phyloP scores from a whole-genome alignment of 2,113 vertebrate genomes.

The Oreochromis tanganicae region DNA sequence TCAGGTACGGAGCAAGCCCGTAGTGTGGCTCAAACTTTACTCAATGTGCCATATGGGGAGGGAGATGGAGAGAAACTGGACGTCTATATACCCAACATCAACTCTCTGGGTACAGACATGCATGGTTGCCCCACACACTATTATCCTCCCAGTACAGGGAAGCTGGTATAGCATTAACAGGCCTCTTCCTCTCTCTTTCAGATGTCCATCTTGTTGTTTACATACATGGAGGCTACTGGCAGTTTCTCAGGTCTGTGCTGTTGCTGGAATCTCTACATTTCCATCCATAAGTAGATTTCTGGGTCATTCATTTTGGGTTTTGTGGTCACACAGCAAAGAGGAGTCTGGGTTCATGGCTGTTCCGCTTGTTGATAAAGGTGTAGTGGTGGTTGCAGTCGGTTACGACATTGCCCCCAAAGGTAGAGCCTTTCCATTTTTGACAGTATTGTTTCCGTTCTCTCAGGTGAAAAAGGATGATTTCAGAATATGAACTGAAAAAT shows the following conservation, averaged over 20 bases:
- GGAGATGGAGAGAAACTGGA: conserved; percentile 81
- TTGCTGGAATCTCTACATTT: neutral
- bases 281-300: neutral
- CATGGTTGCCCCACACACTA: neutral
- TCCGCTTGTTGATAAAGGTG: conserved; percentile 72
- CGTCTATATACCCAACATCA: conserved; percentile 77
- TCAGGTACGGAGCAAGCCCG: conserved; percentile 78
- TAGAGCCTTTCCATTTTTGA: conserved; percentile 22
- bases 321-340: conserved; percentile 78
- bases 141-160: neutral
- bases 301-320: neutral
- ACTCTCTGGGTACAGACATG: conserved; percentile 62
- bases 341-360: conserved; percentile 83
- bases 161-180: neutral
- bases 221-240: conserved; percentile 93
- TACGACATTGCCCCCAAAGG: conserved; percentile 88
- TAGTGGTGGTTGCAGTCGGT: conserved; percentile 77
- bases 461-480: neutral
- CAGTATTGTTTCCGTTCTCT: neutral
- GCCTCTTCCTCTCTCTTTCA: conserved; percentile 43
- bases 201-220: conserved; percentile 81
- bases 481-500: neutral
- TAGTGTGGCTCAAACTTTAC: conserved; percentile 49
- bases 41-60: conserved; percentile 80
- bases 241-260: conserved; percentile 79